These are phyloP conservation scores for Babyrousa celebensis DNA, from an alignment of 2,797 vertebrate species.

Conservation along the genomic window DNA sequence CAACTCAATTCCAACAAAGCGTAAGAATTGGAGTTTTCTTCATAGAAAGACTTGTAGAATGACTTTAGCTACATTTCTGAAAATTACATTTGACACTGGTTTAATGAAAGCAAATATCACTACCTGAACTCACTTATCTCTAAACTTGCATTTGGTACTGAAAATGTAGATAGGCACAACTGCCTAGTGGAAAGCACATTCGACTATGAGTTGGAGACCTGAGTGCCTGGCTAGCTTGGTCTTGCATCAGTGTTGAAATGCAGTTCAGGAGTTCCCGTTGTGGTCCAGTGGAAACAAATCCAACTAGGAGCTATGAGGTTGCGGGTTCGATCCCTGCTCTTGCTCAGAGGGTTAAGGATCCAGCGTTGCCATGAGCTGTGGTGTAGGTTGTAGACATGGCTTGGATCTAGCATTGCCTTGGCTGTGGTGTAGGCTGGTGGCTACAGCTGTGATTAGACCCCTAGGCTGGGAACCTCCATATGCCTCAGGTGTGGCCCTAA, in stretches of 20 bases:
- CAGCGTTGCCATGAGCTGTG: no score
- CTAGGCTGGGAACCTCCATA: no score
- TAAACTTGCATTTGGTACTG: conserved; percentile 32
- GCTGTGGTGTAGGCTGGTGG: no score
- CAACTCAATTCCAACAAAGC: conserved; percentile 9
- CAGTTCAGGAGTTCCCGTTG: background rate
- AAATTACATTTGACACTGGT: background rate
- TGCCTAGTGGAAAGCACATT: background rate
- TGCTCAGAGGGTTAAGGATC: no score
- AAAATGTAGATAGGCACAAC: background rate
- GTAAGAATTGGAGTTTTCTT: background rate
- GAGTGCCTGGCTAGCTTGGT: background rate
- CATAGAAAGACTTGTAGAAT: background rate
- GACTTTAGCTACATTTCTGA: background rate
- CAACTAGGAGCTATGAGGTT: no score
- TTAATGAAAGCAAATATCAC: conserved; percentile 16
- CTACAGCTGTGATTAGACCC: no score
- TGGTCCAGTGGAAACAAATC: no score
- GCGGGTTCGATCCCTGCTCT: no score
- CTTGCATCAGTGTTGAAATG: background rate
- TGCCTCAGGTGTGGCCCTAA: no score
- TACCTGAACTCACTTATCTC: background rate
- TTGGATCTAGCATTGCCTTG: no score
- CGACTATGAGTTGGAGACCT: background rate
- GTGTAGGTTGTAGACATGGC: no score